A percentile compares a stretch with the other conserved stretches of the same genome.
Evolutionary conservation across 2,797 vertebrate genomes (phyloP).

Genomic region (Premnoplex brunnescens): DNA sequence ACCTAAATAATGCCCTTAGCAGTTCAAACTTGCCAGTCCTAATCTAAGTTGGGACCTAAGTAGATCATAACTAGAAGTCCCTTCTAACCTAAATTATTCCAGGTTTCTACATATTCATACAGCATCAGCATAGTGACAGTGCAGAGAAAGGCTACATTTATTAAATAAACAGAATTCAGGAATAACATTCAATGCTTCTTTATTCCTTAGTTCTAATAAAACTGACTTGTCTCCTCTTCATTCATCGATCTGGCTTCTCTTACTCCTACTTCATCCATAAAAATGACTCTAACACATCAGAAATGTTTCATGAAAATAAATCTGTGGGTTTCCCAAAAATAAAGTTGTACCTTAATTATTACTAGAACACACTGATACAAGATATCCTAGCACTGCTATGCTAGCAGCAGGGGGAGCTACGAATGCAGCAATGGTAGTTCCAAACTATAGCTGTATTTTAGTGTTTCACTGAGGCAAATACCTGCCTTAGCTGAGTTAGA

Average conservation of each 20-base stretch:
- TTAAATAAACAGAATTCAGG: not conserved
- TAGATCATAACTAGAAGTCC: not conserved
- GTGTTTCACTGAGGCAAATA: not conserved
- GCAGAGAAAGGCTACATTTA: not conserved
- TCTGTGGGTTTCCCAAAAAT: not conserved
- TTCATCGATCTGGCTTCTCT: not conserved
- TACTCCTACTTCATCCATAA: not conserved
- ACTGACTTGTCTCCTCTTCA: not conserved
- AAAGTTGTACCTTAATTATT: not conserved
- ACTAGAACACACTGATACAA: not conserved
- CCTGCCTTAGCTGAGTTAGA: not conserved
- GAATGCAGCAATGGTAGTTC: not conserved
- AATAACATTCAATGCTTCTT: not conserved
- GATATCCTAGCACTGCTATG: not conserved
- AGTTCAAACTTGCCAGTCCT: not conserved
- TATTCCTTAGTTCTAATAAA: not conserved
- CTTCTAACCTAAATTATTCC: not conserved
- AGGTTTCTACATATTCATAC: not conserved
- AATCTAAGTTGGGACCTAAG: not conserved
- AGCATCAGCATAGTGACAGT: not conserved
- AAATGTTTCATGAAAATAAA: not conserved
- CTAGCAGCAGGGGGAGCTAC: conserved; percentile 55
- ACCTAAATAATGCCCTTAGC: not conserved
- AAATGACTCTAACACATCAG: not conserved
- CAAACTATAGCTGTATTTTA: not conserved